Evolutionary conservation across 2,888 invertebrate genomes (phyloP), one percentile per base, ranked within the genome.

Genomic region (Parasteatoda lunata): DNA sequence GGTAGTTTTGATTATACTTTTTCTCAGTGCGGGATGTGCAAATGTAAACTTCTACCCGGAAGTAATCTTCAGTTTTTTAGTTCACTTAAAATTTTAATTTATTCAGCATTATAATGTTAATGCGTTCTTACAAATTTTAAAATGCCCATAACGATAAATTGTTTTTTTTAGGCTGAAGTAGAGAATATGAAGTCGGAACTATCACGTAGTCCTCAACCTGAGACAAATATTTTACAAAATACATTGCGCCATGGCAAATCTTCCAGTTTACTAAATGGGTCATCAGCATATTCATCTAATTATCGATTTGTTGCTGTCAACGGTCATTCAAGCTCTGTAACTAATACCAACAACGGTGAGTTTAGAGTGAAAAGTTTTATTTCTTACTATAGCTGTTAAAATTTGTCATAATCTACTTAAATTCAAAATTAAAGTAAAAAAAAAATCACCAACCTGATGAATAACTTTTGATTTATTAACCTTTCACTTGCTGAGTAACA

Each of bases 291-390:
- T 11, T 79, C 89, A 52, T 89, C 90, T 59, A 78, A 88, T 79
- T 84, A 88, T 76, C 76, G 88, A n/a, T n/a, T 88, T 65, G 81
- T 86, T 81, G 65, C 88, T 69, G 75, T 78, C 5, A 80, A 83
- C 64, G 83, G 88, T 11, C 79, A 90, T 93, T 93, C 73, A 93
- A 96, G 96, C 96, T 89, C 97, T 97, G 90, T 97, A 97, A 30
- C 77, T 6, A 77, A 71, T 66, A n/a, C 77, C 48, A 85, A 59
- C 13, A 86, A 86, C 51, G 85, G 85, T 86, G 80, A 71, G 80
- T 80, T 5, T 9, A 48, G 9, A 15, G 9, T 5, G 59, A 11
- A 5, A 59, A 13, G 4, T 11, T 3, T n/a, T 6, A 59, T 59
- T 59, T 59, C 3, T 59, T n/a, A 11, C 30, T 30, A 30, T 30